Evolutionary conservation across 2,797 vertebrate species (phyloP), one percentile per base, ranked within the genome.

Genomic region (Neosilurus mollespiculum): DNA sequence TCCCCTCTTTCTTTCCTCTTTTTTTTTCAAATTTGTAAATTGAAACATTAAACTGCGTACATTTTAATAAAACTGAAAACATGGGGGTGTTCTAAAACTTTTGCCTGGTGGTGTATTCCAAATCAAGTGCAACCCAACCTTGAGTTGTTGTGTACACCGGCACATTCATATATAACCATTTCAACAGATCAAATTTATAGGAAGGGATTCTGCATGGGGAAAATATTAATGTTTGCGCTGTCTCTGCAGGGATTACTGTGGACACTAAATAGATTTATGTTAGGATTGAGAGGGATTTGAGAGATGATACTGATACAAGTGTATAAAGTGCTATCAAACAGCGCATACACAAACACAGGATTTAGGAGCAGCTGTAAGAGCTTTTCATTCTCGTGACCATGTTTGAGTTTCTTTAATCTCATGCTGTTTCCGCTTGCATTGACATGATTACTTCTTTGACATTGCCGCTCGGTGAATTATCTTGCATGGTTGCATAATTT

Each of bases 361-460:
- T 93, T 90, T 90, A 87, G 89, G 70, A 88, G 71, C 81, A 91
- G 91, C 91, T 91, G 87, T 89, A 81, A 88, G 80, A 75, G 87
- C 90, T 91, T 92, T 88, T 88, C 86, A 87, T 88, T 87, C 89
- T 86, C 89, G 87, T 89, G 89, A 89, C 86, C 86, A 82, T 90
- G 87, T 92, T 92, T 91, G 89, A 91, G 90, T 87, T 84, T 83
- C 67, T 86, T 90, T 93, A 91, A 93, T 91, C 85, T 86, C 85
- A 79, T 81, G 81, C 86, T 86, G 80, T 69, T 43, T 86, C 82
- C 83, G 82, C 85, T 86, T 92, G 90, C 90, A 89, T 91, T 87
- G 86, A 83, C 84, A 85, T 84, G 88, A 90, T 90, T 85, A 87
- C 83, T 64, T 67, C 78, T 78, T 82, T 82, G 83, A 86, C 81